Percentiles rank a stretch among this genome's conserved stretches.
Conservation (phyloP, 2,113 vertebrate genomes). For the Rhipidura dahli region DNA sequence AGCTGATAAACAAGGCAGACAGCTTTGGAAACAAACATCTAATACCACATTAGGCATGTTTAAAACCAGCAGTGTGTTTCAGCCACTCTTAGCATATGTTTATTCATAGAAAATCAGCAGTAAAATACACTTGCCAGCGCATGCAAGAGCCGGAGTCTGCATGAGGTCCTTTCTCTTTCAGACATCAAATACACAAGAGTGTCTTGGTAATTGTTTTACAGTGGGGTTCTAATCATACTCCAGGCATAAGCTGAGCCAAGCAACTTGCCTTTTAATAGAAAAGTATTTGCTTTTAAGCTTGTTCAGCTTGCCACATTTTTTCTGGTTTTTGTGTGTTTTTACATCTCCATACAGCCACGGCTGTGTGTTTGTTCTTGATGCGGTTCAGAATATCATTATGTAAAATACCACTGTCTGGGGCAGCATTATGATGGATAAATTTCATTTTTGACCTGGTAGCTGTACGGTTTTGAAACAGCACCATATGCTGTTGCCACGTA, state of each 20-base stretch:
- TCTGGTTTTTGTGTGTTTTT: not conserved
- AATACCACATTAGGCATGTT: conserved; percentile 50
- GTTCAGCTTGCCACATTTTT: conserved; percentile 40
- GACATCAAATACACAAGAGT: conserved; percentile 58
- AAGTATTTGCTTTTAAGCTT: conserved; percentile 58
- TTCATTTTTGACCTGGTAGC: conserved; percentile 32
- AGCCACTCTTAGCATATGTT: conserved; percentile 56
- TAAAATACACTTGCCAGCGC: conserved; percentile 27
- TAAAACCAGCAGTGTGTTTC: conserved; percentile 63
- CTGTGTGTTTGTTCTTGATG: not conserved
- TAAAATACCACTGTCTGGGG: conserved; percentile 25
- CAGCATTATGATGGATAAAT: conserved; percentile 38
- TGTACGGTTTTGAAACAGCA: not conserved
- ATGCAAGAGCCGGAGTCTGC: conserved; percentile 29
- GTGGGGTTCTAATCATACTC: conserved; percentile 68
- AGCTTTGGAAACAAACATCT: conserved; percentile 55
- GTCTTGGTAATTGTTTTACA: conserved; percentile 69
- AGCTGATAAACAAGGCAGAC: conserved; percentile 49
- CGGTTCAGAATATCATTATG: conserved; percentile 15
- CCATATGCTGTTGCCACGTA: not conserved
- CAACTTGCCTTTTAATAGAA: conserved; percentile 66
- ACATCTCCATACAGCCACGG: not conserved
- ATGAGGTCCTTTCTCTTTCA: conserved; percentile 53
- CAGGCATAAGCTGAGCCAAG: conserved; percentile 24
- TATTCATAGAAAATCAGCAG: conserved; percentile 73